Conservation (phyloP, 1,140 invertebrate genomes). For the Bombus haemorrhoidalis region DNA sequence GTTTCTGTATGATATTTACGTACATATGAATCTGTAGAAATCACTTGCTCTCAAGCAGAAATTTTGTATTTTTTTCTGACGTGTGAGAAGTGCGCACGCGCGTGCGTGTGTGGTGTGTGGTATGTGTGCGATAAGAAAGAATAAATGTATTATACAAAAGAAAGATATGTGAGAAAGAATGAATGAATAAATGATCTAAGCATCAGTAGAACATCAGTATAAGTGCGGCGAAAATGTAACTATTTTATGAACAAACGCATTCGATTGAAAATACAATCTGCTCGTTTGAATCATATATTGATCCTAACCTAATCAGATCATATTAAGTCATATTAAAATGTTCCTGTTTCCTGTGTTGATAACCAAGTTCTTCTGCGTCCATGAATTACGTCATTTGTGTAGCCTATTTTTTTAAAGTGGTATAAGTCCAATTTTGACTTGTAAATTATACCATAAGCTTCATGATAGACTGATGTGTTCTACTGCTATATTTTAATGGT, state of each 20-base stretch:
- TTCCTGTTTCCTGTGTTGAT: not conserved
- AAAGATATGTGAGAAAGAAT: not conserved
- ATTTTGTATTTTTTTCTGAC: conserved; percentile 65
- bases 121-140: not conserved
- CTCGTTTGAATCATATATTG: conserved; percentile 23
- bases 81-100: not conserved
- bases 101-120: not conserved
- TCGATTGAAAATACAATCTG: conserved; percentile 61
- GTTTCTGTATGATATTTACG: conserved; percentile 27
- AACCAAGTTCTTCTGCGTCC: not conserved
- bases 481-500: not conserved
- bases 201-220: conserved; percentile 27
- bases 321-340: not conserved
- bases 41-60: conserved; percentile 39
- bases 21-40: conserved; percentile 32
- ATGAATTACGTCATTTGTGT: not conserved
- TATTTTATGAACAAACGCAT: conserved; percentile 62
- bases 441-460: not conserved
- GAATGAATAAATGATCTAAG: conserved; percentile 6
- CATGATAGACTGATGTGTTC: not conserved
- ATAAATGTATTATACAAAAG: not conserved
- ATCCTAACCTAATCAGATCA: not conserved
- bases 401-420: not conserved
- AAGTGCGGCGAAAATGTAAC: conserved; percentile 56
- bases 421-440: not conserved